These are phyloP conservation scores for Melieria picta DNA, from an alignment of 2,888 invertebrate genomes.

Conservation along the genomic window DNA sequence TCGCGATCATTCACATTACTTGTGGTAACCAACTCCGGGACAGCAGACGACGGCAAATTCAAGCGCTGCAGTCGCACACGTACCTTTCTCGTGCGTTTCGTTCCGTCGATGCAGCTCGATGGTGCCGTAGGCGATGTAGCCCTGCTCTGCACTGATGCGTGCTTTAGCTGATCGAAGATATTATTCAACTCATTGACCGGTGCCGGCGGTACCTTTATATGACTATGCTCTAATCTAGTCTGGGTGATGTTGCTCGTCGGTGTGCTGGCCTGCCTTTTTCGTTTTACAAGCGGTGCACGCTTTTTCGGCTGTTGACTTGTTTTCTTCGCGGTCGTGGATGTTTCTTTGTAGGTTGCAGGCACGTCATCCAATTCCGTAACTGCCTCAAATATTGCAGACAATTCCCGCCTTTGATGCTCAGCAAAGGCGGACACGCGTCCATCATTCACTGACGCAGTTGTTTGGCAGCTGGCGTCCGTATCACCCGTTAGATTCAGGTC, in stretches of 20 bases:
- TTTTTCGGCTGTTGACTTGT: background rate
- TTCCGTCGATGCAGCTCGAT: background rate
- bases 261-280: background rate
- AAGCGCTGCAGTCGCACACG: slow-evolving; percentile 40
- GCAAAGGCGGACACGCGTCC: no score
- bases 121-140: background rate
- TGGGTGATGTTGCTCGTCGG: slow-evolving; percentile 4
- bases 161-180: slow-evolving; percentile 37
- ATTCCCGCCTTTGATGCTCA: no score
- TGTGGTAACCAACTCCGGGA: background rate
- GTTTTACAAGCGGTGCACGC: no score
- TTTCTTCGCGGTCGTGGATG: background rate
- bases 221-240: slow-evolving; percentile 14
- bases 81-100: slow-evolving; percentile 16
- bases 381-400: no score
- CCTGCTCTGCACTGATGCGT: slow-evolving; percentile 1
- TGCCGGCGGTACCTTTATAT: slow-evolving; percentile 22
- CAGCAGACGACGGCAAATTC: slow-evolving; percentile 1
- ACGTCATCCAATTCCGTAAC: no score
- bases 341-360: background rate
- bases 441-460: no score
- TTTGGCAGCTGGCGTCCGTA: no score
- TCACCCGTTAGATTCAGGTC: no score
- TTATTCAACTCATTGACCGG: slow-evolving; percentile 37
- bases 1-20: background rate